Evolutionary conservation across 1,140 invertebrate species (phyloP), one percentile per base, ranked within the genome.

Genomic region (Lanistes nyassanus): DNA sequence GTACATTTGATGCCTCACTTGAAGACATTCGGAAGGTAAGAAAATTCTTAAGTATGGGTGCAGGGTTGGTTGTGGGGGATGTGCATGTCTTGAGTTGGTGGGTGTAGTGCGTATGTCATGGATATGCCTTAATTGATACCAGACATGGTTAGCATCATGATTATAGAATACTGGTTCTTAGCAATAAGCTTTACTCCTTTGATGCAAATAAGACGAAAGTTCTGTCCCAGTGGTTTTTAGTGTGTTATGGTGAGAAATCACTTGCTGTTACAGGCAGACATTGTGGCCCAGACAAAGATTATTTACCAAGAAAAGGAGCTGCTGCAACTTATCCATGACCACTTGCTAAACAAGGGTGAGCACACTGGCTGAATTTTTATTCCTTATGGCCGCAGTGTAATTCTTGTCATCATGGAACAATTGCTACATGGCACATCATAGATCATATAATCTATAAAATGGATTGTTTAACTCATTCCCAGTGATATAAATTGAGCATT

Each of bases 251-350:
- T 47, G 9, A 47, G 42, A 13, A 16, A 1, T 47, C 9, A 47
- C 19, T 13, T 47, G 42, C 23, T 68, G 73, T 78, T 84, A 53
- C 84, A 95, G 93, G 96, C 96, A 0, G 96, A 97, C 89, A 95
- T 99, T 74, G 96, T 99, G 11, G 96, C 97, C 0, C 96, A 98
- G 90, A 99, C 97, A 0, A 93, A 94, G 79, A 98, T 99, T 72
- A 93, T 94, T 78, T 99, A 95, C 89, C 96, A 98, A 87, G 95
- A 97, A 85, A 93, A 94, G 75, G 96, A 99, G 87, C 89, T 99
- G 21, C 92, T 97, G 79, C 95, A 97, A 88, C 90, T 99, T 5
- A 98, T 99, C 67, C 93, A 96, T 85, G 93, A 96, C 77, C 96
- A 99, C 91, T 90, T 99, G 62, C 81, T 93, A 34, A 91, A 91